Evolutionary conservation across 2,888 invertebrate genomes (phyloP), one percentile per base, ranked within the genome.

Genomic region (Drosophila quasianomalipes): DNA sequence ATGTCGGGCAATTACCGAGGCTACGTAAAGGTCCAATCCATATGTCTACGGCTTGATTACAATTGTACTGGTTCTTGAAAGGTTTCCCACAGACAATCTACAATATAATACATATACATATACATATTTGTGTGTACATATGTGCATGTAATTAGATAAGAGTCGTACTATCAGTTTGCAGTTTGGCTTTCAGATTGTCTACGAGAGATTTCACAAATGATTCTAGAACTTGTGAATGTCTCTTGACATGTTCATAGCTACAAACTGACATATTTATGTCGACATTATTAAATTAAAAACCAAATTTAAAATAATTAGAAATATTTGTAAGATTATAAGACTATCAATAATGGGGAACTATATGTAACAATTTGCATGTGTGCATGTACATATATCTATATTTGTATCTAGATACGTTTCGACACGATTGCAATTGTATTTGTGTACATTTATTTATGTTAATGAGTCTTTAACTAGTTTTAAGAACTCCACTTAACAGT

Each of bases 1-100:
- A 79, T 79, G 79, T 79, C 80, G 72, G 66, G 61, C 80, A 71
- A 55, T 54, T 68, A 68, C 53, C 68, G 76, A 65, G 62, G 71
- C 65, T 71, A 67, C 51, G 39, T 62, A 52, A 54, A 70, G 58
- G 59, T 57, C 67, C 59, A 47, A 47, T 59, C n/a, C 35, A 51
- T 47, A 41, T 60, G 39, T 55, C 35, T 41, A 41, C 57, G 51
- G 41, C 54, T 70, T 70, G 70, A 70, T 70, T 70, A 70, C 70
- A 70, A 54, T 44, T 49, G n/a, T 58, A 33, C 49, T 35, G 28
- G 26, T 53, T 58, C 37, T 76, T 76, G 30, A 76, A 66, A 54
- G 75, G 77, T 62, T 76, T 76, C 77, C 61, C 66, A 57, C 49
- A 31, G 58, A 33, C 39, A 39, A 47, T 66, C 41, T 39, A 51